Evolutionary conservation across 1,140 invertebrate genomes (phyloP).

Genomic region (Apolygus lucorum): DNA sequence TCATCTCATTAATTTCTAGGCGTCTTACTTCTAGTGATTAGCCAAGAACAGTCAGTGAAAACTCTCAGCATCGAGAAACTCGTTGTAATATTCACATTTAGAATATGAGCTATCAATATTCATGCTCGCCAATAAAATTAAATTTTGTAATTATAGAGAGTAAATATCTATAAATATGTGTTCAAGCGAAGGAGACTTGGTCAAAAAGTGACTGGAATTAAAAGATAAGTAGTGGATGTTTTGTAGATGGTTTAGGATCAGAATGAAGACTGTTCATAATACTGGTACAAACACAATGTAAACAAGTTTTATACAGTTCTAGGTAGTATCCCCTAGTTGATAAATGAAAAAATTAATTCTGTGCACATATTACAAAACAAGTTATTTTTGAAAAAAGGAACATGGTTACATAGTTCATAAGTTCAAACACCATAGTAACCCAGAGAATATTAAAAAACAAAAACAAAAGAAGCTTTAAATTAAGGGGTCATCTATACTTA

Average conservation of each 20-base stretch:
- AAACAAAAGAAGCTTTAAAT: slow-evolving; percentile 5
- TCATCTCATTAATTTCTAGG: neutral
- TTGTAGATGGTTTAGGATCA: slow-evolving; percentile 27
- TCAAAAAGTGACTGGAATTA: slow-evolving; percentile 25
- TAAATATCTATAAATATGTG: slow-evolving; percentile 26
- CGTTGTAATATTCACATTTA: slow-evolving; percentile 1
- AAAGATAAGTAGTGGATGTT: slow-evolving; percentile 25
- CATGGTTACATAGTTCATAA: slow-evolving; percentile 24
- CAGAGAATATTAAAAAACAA: slow-evolving; percentile 9
- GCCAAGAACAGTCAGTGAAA: neutral
- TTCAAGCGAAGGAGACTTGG: slow-evolving; percentile 26
- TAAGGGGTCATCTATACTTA: slow-evolving; percentile 26
- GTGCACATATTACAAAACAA: slow-evolving; percentile 12
- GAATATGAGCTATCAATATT: slow-evolving; percentile 5
- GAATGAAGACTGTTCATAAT: slow-evolving; percentile 30
- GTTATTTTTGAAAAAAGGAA: slow-evolving; percentile 14
- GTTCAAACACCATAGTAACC: slow-evolving; percentile 26
- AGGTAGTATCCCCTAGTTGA: slow-evolving; percentile 18
- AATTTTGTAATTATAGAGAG: slow-evolving; percentile 19
- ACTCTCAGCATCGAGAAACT: slow-evolving; percentile 11
- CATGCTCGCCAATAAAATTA: slow-evolving; percentile 8
- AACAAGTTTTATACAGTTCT: slow-evolving; percentile 27
- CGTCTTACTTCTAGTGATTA: neutral
- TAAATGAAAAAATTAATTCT: slow-evolving; percentile 1
- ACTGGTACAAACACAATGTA: slow-evolving; percentile 28